Percentiles rank a stretch among this genome's conserved stretches.
Conservation (phyloP, 2,113 vertebrate species). For the Theristicus caerulescens region DNA sequence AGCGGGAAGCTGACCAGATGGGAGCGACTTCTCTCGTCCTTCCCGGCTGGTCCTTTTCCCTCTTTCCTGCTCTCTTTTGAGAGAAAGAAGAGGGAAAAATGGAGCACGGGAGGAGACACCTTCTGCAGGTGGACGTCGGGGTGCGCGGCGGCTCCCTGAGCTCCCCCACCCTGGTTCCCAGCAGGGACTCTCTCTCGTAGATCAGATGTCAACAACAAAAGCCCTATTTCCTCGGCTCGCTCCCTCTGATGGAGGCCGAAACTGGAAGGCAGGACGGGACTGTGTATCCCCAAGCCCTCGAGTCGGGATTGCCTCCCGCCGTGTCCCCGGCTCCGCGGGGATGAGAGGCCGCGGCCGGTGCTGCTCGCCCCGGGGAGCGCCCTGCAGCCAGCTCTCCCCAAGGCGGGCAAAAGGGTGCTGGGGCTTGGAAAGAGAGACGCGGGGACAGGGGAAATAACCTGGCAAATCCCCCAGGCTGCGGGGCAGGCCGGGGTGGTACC, state of each 20-base stretch:
- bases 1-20: not conserved
- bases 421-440: not conserved
- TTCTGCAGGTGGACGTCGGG: not conserved
- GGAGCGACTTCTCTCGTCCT: not conserved
- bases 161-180: not conserved
- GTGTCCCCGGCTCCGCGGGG: not conserved
- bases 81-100: not conserved
- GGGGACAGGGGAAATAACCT: not conserved
- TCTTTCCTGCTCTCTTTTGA: not conserved
- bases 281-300: not conserved
- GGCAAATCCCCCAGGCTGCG: not conserved
- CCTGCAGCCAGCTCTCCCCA: not conserved
- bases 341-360: not conserved
- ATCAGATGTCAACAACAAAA: constrained; percentile 35
- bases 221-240: not conserved
- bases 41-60: not conserved
- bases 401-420: not conserved
- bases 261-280: not conserved
- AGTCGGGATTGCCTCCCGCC: not conserved
- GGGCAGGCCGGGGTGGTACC: not conserved
- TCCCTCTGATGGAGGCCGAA: not conserved
- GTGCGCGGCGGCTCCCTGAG: not conserved
- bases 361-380: not conserved
- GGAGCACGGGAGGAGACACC: not conserved
- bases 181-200: not conserved